Conservation (phyloP, 64 coral and sea anemone species). For the Pocillopora damicornis region DNA sequence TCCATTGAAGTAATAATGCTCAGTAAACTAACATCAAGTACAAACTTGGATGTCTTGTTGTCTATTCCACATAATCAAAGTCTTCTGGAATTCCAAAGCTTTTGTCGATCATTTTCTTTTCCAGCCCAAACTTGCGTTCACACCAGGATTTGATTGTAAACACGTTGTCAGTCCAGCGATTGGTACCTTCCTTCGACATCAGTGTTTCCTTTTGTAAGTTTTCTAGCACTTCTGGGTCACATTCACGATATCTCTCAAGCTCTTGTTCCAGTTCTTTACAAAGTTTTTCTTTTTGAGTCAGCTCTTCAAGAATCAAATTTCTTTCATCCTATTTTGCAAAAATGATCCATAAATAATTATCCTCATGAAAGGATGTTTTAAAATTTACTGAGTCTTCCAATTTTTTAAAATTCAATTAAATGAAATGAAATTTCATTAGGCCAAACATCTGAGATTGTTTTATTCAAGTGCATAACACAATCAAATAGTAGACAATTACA, state of each 20-base stretch:
- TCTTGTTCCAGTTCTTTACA: slow-evolving; percentile 63
- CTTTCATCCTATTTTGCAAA: slow-evolving; percentile 48
- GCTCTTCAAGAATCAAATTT: slow-evolving; percentile 60
- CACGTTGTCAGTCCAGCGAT: slow-evolving; percentile 96
- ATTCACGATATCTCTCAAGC: slow-evolving; percentile 72
- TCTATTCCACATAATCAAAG: slow-evolving; percentile 92
- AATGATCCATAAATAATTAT: not conserved
- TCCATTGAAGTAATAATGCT: too few species aligned
- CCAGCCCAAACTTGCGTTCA: slow-evolving; percentile 87
- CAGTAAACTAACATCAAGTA: not conserved
- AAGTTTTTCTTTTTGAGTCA: slow-evolving; percentile 66
- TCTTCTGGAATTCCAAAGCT: slow-evolving; percentile 98
- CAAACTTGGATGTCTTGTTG: not conserved
- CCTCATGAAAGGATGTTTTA: not conserved
- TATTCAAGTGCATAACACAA: too few species aligned
- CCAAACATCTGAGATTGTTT: too few species aligned
- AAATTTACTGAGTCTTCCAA: not conserved
- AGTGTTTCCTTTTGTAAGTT: slow-evolving; percentile 76
- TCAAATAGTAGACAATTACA: too few species aligned
- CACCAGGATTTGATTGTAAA: slow-evolving; percentile 96
- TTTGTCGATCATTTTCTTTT: slow-evolving; percentile 92
- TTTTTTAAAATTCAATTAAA: too few species aligned
- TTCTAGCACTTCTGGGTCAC: slow-evolving; percentile 90
- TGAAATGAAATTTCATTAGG: too few species aligned
- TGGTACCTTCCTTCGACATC: slow-evolving; percentile 80